These are phyloP conservation scores for Pentalonia nigronervosa DNA, from an alignment of 1,140 invertebrate species.

Conservation along the genomic window DNA sequence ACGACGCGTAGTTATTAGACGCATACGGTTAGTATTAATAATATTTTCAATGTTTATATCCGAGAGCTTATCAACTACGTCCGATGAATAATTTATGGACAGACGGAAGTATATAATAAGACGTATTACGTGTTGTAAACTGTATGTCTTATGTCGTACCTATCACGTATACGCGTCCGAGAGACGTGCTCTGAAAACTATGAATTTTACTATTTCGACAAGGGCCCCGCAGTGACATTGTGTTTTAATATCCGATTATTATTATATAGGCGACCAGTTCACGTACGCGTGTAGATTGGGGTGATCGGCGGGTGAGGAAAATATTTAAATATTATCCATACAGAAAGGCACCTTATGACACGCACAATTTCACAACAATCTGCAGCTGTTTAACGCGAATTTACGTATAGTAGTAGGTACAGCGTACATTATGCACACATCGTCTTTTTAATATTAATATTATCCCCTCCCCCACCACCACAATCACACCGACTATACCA, in stretches of 20 bases:
- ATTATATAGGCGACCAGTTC: neutral
- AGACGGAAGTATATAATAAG: constrained; percentile 24
- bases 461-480: neutral
- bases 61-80: constrained; percentile 26
- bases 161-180: too few species aligned
- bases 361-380: neutral
- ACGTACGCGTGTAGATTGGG: neutral
- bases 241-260: constrained; percentile 20
- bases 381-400: neutral
- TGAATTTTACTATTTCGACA: neutral
- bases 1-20: neutral
- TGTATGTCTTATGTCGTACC: neutral
- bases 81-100: constrained; percentile 48
- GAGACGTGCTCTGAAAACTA: constrained; percentile 43
- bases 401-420: neutral
- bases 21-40: neutral
- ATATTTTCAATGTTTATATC: constrained; percentile 38
- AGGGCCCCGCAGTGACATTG: neutral
- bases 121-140: constrained; percentile 33
- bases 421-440: neutral
- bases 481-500: neutral
- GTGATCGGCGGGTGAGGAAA: neutral
- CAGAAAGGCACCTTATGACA: neutral
- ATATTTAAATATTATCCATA: neutral
- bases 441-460: neutral